A percentile compares a stretch with the other conserved stretches of the same genome.
These are phyloP conservation scores for Tiliqua scincoides DNA, from an alignment of 2,113 vertebrate species.

Conservation along the genomic window DNA sequence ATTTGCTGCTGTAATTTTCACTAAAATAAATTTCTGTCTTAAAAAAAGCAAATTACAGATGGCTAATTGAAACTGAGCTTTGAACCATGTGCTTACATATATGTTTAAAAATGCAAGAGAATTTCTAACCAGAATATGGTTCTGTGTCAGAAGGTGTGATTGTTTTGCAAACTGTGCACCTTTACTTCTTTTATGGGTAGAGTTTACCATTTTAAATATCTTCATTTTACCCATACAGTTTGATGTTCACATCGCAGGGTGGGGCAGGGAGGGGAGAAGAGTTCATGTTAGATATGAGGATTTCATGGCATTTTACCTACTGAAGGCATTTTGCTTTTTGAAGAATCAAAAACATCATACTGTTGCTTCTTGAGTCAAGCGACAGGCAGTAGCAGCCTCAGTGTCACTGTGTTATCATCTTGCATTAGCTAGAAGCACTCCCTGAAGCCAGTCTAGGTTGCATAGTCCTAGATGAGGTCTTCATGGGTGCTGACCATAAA, in stretches of 20 bases:
- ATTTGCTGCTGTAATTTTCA: slow-evolving; percentile 36
- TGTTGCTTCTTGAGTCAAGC: slow-evolving; percentile 62
- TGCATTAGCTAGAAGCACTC: slow-evolving; percentile 72
- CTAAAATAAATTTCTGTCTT: neutral
- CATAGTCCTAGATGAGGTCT: slow-evolving; percentile 89
- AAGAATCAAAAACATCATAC: slow-evolving; percentile 64
- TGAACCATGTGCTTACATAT: slow-evolving; percentile 12
- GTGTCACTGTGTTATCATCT: slow-evolving; percentile 73
- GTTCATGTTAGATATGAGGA: slow-evolving; percentile 17
- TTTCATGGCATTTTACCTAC: slow-evolving; percentile 74
- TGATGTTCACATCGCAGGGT: neutral
- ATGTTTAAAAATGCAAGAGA: slow-evolving; percentile 32
- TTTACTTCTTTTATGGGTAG: slow-evolving; percentile 54
- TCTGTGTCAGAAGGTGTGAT: slow-evolving; percentile 37
- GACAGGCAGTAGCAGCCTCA: slow-evolving; percentile 66
- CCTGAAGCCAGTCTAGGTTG: slow-evolving; percentile 79
- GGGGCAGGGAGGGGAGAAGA: slow-evolving; percentile 25
- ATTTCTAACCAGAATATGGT: slow-evolving; percentile 17
- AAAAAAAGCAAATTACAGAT: slow-evolving; percentile 3
- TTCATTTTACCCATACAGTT: slow-evolving; percentile 25
- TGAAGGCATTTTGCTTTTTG: slow-evolving; percentile 63
- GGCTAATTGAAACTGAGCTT: neutral
- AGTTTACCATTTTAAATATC: slow-evolving; percentile 50
- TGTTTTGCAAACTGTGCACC: slow-evolving; percentile 52
- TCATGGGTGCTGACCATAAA: slow-evolving; percentile 98